phyloP scores from a whole-genome alignment of 1,140 invertebrate species.

The Drosophila pectinifera region DNA sequence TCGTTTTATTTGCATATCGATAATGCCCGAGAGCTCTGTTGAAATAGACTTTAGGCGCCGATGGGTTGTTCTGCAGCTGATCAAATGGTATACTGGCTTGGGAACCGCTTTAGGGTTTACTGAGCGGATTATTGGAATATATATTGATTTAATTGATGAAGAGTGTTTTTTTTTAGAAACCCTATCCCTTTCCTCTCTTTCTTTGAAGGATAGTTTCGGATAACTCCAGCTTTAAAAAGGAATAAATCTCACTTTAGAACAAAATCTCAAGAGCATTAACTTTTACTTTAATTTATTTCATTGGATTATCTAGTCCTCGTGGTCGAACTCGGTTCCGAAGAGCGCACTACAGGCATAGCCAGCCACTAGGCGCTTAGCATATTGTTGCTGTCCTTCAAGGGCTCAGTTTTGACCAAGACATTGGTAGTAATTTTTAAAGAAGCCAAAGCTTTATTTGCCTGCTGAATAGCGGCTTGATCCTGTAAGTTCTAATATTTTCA shows the following conservation, averaged over 20 bases:
- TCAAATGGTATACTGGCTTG: not conserved
- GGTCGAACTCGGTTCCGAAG: too few species aligned
- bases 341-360: too few species aligned
- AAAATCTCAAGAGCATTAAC: too few species aligned
- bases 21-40: not conserved
- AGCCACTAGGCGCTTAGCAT: too few species aligned
- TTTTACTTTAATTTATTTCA: too few species aligned
- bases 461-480: too few species aligned
- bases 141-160: not conserved
- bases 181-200: not conserved
- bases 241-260: too few species aligned
- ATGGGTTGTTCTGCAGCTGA: not conserved
- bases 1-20: conserved; percentile 63
- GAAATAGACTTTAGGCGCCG: not conserved
- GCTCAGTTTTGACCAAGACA: not conserved
- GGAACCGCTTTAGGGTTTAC: not conserved
- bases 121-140: not conserved
- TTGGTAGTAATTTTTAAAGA: not conserved
- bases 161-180: too few species aligned
- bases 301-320: not conserved
- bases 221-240: too few species aligned
- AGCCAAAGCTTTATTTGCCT: not conserved
- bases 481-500: not conserved
- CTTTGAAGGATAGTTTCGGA: too few species aligned
- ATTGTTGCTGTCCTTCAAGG: too few species aligned